Evolutionary conservation across 1,140 invertebrate species (phyloP).

Genomic region (Drosophila tsacasi): DNA sequence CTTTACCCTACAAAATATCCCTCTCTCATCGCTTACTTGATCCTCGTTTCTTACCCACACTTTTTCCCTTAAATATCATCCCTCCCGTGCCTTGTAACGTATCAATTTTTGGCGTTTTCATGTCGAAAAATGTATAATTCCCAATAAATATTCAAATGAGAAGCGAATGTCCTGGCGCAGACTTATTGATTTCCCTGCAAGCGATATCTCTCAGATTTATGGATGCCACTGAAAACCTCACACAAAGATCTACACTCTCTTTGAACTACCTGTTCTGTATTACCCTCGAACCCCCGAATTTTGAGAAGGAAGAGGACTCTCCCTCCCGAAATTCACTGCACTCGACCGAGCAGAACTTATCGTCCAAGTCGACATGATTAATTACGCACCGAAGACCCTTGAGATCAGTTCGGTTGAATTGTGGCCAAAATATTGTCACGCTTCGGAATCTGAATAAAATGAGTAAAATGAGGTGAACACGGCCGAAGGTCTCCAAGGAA

Average conservation of each 20-base stretch:
- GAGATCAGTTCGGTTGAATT: conserved; percentile 65
- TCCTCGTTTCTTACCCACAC: neutral
- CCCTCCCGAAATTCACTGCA: conserved; percentile 35
- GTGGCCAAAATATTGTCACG: conserved; percentile 83
- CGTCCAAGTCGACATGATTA: conserved; percentile 50
- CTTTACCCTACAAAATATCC: neutral
- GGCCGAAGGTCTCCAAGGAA: conserved; percentile 65
- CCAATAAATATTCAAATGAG: conserved; percentile 71
- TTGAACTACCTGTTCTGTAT: conserved; percentile 38
- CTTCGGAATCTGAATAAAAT: conserved; percentile 54
- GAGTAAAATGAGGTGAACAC: conserved; percentile 30
- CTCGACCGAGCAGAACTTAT: conserved; percentile 52
- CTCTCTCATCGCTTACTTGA: neutral
- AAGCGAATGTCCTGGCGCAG: conserved; percentile 7
- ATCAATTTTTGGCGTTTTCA: conserved; percentile 75
- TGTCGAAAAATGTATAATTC: conserved; percentile 50
- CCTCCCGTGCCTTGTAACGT: conserved; percentile 42
- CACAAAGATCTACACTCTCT: conserved; percentile 22
- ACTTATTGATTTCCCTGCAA: conserved; percentile 59
- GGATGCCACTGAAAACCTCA: conserved; percentile 34
- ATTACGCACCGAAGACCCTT: conserved; percentile 48
- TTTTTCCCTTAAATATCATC: conserved; percentile 2
- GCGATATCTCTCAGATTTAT: conserved; percentile 70
- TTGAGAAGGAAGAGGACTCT: conserved; percentile 3
- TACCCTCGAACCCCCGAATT: neutral